These are phyloP conservation scores for Sinella curviseta DNA, from an alignment of 1,140 invertebrate species.

Conservation along the genomic window DNA sequence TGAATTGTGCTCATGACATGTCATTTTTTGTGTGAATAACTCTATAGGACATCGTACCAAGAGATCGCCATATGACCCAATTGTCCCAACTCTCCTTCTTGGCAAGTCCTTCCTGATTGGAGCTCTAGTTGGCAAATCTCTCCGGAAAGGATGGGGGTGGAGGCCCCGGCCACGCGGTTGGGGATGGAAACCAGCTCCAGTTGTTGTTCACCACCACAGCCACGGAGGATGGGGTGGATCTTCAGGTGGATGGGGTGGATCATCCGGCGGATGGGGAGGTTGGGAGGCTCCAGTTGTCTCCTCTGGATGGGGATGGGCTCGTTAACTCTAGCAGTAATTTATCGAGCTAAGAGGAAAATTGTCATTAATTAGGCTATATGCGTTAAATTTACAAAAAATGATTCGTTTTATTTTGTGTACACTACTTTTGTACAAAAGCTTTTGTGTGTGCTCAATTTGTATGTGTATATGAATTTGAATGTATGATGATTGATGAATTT, in stretches of 20 bases:
- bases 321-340: neutral
- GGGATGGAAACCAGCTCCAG: slow-evolving; percentile 2
- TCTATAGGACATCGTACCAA: slow-evolving; percentile 13
- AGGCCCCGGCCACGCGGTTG: neutral
- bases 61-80: slow-evolving; percentile 19
- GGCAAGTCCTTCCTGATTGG: slow-evolving; percentile 20
- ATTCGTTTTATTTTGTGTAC: no score
- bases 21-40: neutral
- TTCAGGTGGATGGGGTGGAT: neutral
- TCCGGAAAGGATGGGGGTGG: slow-evolving; percentile 22
- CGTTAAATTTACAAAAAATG: neutral
- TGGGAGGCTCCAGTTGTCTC: neutral
- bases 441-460: neutral
- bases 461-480: no score
- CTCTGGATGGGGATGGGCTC: slow-evolving; percentile 7
- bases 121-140: neutral
- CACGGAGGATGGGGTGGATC: neutral
- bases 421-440: no score
- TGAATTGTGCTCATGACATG: neutral
- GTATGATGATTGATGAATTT: no score
- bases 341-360: neutral
- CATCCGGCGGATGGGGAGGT: neutral
- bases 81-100: neutral
- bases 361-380: neutral
- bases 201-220: neutral